Evolutionary conservation across 2,113 vertebrate genomes (phyloP), one percentile per base, ranked within the genome.

Genomic region (Fregetta grallaria): DNA sequence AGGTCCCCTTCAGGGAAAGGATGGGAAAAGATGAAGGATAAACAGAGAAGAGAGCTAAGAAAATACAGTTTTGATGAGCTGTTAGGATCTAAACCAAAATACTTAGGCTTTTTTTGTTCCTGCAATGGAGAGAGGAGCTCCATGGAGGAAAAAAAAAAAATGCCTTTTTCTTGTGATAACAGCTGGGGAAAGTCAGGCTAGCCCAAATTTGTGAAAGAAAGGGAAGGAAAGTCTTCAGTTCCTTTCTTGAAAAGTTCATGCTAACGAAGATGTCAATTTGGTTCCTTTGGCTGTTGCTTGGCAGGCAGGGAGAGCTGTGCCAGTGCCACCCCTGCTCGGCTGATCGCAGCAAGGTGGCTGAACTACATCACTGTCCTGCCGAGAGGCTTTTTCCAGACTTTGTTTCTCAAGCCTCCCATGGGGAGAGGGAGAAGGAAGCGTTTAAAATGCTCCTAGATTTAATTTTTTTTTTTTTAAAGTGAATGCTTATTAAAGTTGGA

Each of bases 271-370:
- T 16, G 19, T 66, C 36, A 25, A 19, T 16, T 53, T 0, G 0
- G 67, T 63, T 79, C 13, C 52, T 82, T 23, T 72, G 74, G n/a
- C 45, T 70, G 23, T 40, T 49, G 26, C 32, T 63, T 47, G 71
- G n/a, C 56, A 45, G 42, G 21, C 3, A 3, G 26, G 56, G 15
- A 72, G 52, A 58, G 66, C 73, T n/a, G 44, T 68, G 73, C 49
- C 53, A 42, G 53, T 30, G 53, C 55, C 19, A 50, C 40, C 45
- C 9, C 25, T 44, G 87, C 58, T 53, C 66, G 16, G 56, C 3
- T 2, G 3, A 1, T 10, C 4, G 1, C n/a, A 32, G 25, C 21
- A 6, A 6, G 0, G 27, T 44, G 55, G 34, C 79, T 53, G 27
- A 78, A 11, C 7, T 18, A 19, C 18, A 6, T 10, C 25, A 2